Percentiles rank a stretch among this genome's conserved stretches.
Evolutionary conservation across 2,797 vertebrate genomes (phyloP).

Genomic region (Pelodytes ibericus): DNA sequence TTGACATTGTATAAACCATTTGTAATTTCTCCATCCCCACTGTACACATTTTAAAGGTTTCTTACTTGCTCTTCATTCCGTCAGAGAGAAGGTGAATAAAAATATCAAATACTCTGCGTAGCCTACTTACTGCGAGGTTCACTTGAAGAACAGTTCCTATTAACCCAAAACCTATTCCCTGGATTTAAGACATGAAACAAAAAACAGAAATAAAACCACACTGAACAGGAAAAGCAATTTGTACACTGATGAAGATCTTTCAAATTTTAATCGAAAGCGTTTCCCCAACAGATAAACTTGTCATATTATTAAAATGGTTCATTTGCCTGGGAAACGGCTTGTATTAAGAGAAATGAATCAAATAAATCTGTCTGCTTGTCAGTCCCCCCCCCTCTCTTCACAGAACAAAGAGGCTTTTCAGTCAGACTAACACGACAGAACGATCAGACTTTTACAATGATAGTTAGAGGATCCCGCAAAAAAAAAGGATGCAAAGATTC

Average conservation of each 20-base stretch:
- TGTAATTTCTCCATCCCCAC: too few relatives aligned
- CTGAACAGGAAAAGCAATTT: neutral
- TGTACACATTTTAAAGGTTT: too few relatives aligned
- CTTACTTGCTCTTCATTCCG: too few relatives aligned
- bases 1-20: too few relatives aligned
- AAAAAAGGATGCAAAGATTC: too few relatives aligned
- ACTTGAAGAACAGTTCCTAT: too few relatives aligned
- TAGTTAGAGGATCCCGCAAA: too few relatives aligned
- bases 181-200: neutral
- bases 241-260: constrained; percentile 3
- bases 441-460: neutral
- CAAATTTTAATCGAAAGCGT: neutral
- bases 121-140: too few relatives aligned
- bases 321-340: neutral
- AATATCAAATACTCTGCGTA: too few relatives aligned
- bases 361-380: constrained; percentile 21
- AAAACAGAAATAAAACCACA: neutral
- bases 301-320: neutral
- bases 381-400: neutral
- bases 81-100: too few relatives aligned
- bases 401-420: neutral
- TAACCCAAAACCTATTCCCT: neutral
- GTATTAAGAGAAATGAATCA: neutral
- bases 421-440: neutral
- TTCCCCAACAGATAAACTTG: neutral